These are phyloP conservation scores for Oophaga pumilio DNA, from an alignment of 2,113 vertebrate genomes.

Conservation along the genomic window DNA sequence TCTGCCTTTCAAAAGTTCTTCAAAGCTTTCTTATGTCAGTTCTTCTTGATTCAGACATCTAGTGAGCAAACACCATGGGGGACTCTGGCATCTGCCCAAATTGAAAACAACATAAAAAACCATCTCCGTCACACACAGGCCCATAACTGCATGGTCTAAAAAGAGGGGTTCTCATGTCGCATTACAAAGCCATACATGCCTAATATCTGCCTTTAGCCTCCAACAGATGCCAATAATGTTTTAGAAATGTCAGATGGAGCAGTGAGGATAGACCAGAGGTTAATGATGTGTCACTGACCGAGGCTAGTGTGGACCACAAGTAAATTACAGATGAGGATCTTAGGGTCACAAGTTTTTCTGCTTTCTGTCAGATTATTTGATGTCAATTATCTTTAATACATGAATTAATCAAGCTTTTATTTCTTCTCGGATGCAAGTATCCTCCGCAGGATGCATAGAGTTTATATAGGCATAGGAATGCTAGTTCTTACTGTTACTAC, in stretches of 20 bases:
- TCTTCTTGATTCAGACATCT: constrained; percentile 1
- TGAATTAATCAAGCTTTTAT: constrained; percentile 48
- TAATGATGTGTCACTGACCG: constrained; percentile 82
- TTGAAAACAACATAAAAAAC: constrained; percentile 3
- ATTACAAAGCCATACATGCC: constrained; percentile 81
- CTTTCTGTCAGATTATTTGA: constrained; percentile 52
- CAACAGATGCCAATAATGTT: constrained; percentile 87
- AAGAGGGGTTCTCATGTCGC: neutral
- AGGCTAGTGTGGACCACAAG: constrained; percentile 71
- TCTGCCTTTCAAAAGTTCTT: neutral
- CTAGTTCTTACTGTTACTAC: no score
- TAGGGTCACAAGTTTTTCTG: constrained; percentile 65
- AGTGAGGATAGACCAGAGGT: constrained; percentile 67
- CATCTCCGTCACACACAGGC: neutral
- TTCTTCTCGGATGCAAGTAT: neutral
- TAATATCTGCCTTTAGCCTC: constrained; percentile 83
- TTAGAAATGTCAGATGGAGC: constrained; percentile 81
- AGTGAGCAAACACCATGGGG: neutral
- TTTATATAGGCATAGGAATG: neutral
- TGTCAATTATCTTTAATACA: constrained; percentile 59
- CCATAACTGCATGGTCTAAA: neutral
- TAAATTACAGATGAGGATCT: constrained; percentile 72
- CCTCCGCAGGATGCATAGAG: neutral
- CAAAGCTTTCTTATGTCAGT: neutral
- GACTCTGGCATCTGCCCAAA: neutral